Base-by-base conservation (phyloP, 2,888 invertebrate species). In the Rugalucina vietnamica region DNA sequence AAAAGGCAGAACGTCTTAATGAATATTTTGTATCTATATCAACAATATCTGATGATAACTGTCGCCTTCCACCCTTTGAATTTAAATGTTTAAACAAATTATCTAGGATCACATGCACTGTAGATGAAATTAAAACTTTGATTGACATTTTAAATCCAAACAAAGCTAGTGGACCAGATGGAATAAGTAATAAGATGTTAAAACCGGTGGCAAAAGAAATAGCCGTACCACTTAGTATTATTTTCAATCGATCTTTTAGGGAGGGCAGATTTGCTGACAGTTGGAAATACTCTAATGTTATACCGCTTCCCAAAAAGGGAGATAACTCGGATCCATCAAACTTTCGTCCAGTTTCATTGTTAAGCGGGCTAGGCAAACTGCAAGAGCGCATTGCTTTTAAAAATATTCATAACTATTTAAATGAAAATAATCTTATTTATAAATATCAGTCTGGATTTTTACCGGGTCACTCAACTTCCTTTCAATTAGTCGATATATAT, bases 371-470 rank as follows among this genome's bases (percentile, higher is more conserved):
- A n/a, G 32, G 65, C 34, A 65, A 65, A n/a, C 8, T 29, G 3
- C 21, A 34, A 1, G 65, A 65, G 21, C 12, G 34, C 1, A 34
- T 65, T 8, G 49, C 27, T 39, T 76, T 43, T 37, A 76, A 69
- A 69, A 4, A 76, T 34, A 36, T 76, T 10, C 69, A 65, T 49
- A 69, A 43, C 14, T 37, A 43, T 43, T 27, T 76, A 21, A 5
- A 24, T 21, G 27, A 24, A 34, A 76, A 76, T 69, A 32, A 76
- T 65, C 49, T 76, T 5, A 8, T 76, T 8, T 76, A 76, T 69
- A 65, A 65, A 43, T 76, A 69, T 24, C 76, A 76, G 69, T 76
- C 69, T 37, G 65, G 76, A 1, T 76, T 76, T 29, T 5, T 76
- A 18, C 76, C 65, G 0, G 29, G 49, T 21, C 43, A 69, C 32